Evolutionary conservation across 2,888 invertebrate genomes (phyloP), one percentile per base, ranked within the genome.

Genomic region (Melieria omissa): DNA sequence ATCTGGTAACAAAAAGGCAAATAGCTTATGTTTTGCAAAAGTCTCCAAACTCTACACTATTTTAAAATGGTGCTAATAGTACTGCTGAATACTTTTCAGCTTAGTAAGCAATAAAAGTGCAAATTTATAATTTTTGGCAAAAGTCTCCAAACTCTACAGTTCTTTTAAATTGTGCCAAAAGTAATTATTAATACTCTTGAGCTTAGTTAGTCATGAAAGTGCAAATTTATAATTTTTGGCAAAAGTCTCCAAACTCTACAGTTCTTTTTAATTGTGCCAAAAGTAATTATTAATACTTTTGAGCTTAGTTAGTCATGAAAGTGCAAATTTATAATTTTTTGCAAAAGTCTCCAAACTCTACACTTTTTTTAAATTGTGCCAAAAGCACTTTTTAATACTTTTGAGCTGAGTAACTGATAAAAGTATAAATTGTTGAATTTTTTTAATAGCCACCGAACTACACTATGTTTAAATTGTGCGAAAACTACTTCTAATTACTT

Each of bases 101-200:
- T 29, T 16, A 16, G 16, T 16, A 29, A 29, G 29, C 3, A 1
- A 29, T 29, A 29, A 29, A 1, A 29, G 29, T 29, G 29, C 29
- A 29, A 29, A 3, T 29, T 29, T 10, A 41, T 1, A 8, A 10
- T 1, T 12, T 5, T 65, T 65, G 5, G 12, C 4, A 52, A 61
- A 68, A 52, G 41, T 69, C 62, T 69, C 45, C 55, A 62, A 69
- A 63, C 69, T 69, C 46, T 63, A 12, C 55, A 62, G 29, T 29
- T 42, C 8, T 49, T n/a, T 47, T 49, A 64, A 58, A n/a, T n/a
- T n/a, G n/a, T n/a, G n/a, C n/a, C n/a, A n/a, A n/a, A n/a, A n/a
- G n/a, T n/a, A n/a, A n/a, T n/a, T n/a, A n/a, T n/a, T n/a, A n/a
- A n/a, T n/a, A n/a, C n/a, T n/a, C n/a, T n/a, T n/a, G n/a, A n/a